These are phyloP conservation scores for Euphydryas editha DNA, from an alignment of 2,888 invertebrate genomes.

Conservation along the genomic window DNA sequence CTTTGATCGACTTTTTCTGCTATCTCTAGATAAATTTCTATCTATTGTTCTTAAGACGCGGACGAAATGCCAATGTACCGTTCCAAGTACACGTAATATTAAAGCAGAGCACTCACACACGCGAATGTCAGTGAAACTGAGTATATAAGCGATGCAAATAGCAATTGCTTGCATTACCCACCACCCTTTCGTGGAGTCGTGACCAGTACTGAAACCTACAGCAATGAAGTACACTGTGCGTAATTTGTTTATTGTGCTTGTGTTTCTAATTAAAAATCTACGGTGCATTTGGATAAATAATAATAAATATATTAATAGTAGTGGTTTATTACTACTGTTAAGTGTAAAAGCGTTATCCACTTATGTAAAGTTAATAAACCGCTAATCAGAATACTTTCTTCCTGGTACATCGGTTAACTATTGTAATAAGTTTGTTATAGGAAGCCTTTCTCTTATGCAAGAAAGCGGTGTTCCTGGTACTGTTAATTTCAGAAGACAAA, in stretches of 20 bases:
- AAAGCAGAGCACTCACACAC: constrained; percentile 68
- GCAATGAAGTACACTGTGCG: constrained; percentile 80
- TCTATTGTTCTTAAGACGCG: constrained; percentile 76
- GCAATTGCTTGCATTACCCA: constrained; percentile 73
- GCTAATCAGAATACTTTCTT: constrained; percentile 52
- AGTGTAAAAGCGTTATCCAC: constrained; percentile 25
- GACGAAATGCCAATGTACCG: constrained; percentile 69
- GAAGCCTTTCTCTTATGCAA: constrained; percentile 69
- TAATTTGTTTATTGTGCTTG: constrained; percentile 54
- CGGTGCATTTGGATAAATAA: constrained; percentile 32
- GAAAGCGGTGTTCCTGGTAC: constrained; percentile 52
- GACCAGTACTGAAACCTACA: constrained; percentile 56
- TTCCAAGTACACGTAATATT: constrained; percentile 66
- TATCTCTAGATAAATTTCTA: constrained; percentile 66
- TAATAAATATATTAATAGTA: constrained; percentile 1
- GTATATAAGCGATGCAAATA: constrained; percentile 83
- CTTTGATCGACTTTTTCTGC: constrained; percentile 38
- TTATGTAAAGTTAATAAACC: constrained; percentile 51
- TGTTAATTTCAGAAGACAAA: constrained; percentile 38
- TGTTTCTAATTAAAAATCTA: constrained; percentile 44
- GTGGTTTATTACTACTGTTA: constrained; percentile 10
- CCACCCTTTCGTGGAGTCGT: constrained; percentile 72
- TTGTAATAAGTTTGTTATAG: constrained; percentile 48
- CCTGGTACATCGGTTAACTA: constrained; percentile 51
- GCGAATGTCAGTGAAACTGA: constrained; percentile 71